These are phyloP conservation scores for Trichopoda pennipes DNA, from an alignment of 2,888 invertebrate species.

Conservation along the genomic window DNA sequence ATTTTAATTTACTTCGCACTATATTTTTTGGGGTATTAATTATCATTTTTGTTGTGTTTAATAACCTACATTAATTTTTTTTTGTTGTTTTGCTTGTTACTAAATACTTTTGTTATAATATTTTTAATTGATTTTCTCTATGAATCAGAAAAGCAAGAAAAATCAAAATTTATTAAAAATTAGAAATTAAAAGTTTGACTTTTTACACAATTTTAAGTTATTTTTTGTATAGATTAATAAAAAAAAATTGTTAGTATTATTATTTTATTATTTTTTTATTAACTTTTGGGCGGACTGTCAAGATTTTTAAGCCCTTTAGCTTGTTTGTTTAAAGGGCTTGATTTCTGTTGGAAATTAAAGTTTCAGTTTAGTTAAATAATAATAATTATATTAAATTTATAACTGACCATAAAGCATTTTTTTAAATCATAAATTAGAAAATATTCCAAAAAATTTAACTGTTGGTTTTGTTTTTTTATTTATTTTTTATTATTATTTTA, in stretches of 20 bases:
- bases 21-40: slow-evolving; percentile 57
- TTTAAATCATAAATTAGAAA: slow-evolving; percentile 1
- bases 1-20: slow-evolving; percentile 64
- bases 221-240: neutral
- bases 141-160: neutral
- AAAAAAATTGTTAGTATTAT: slow-evolving; percentile 17
- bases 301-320: slow-evolving; percentile 18
- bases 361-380: slow-evolving; percentile 8
- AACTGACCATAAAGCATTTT: slow-evolving; percentile 4
- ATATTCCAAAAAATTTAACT: slow-evolving; percentile 19
- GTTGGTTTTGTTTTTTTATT: slow-evolving; percentile 28
- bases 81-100: slow-evolving; percentile 46
- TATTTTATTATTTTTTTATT: slow-evolving; percentile 44
- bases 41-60: slow-evolving; percentile 41
- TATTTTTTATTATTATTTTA: slow-evolving; percentile 29
- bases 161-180: neutral
- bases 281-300: slow-evolving; percentile 65
- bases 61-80: slow-evolving; percentile 60
- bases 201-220: neutral
- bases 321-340: neutral
- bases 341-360: slow-evolving; percentile 33
- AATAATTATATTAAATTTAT: neutral
- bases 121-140: neutral
- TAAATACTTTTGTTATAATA: slow-evolving; percentile 29
- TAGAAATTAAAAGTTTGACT: slow-evolving; percentile 4